Base-by-base conservation (phyloP, 1,140 invertebrate species). In the Drosophila dunni region DNA sequence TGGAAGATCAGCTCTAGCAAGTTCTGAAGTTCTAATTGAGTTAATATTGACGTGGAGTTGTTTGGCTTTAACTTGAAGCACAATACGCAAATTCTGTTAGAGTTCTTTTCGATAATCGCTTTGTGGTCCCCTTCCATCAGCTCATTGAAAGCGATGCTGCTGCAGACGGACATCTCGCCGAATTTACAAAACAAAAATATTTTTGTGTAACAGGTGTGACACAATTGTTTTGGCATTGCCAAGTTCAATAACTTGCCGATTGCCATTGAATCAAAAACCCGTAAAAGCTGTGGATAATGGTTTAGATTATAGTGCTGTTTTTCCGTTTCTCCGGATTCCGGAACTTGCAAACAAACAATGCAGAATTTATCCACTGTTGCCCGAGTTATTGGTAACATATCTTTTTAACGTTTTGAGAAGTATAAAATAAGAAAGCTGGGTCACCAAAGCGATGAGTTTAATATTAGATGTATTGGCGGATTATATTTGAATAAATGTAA, bases 341-440 rank as follows among this genome's bases (percentile, higher is more conserved):
- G 8, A 36, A 40, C 29, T 51, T 58, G 69, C 38, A 67, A 67
- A 24, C 69, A 72, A 20, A 48, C 46, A 34, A 56, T 44, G 33
- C 63, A 72, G 33, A 72, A 72, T 7, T 67, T 29, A 8, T 72
- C 13, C 15, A 67, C 8, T 44, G 63, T 53, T 3, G 63, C 69
- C 15, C 54, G 69, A 9, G 69, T 67, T 44, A 67, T 72, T 17
- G 46, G 46, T 13, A 51, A 33, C 54, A 72, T 67, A 7, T 70
- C 6, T 15, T 36, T 54, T 45, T 50, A 38, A 13, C 10, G 3
- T 17, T 38, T n/a, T 20, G 1, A 11, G 20, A 1, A 20, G 8
- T 36, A 34, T 54, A 29, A 51, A 9, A 46, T 46, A 17, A 7
- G 10, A 51, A 11, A 6, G 5, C 24, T 29, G 45, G n/a, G 40